phyloP scores from a whole-genome alignment of 30 jellyfish, hydroid and myxozoan genomes.

The Pseudorhiza aurosa region DNA sequence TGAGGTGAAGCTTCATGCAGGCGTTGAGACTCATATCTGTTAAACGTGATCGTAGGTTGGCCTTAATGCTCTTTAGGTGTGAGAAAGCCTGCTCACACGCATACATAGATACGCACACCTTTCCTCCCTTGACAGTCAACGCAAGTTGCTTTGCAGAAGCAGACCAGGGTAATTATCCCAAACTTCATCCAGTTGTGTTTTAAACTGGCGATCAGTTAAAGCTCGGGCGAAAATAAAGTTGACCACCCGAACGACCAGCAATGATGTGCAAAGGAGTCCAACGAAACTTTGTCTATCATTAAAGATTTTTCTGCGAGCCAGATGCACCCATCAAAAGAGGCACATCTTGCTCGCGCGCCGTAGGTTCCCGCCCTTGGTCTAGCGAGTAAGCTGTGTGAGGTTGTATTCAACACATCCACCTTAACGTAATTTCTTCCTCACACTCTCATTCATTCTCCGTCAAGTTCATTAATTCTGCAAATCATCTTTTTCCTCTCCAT shows the following conservation, averaged over 20 bases:
- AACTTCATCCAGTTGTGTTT: constrained; percentile 5
- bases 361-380: not conserved
- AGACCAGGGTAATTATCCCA: constrained; percentile 2
- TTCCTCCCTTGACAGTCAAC: constrained; percentile 27
- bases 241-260: not conserved
- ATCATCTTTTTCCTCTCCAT: too few relatives aligned
- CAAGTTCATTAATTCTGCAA: too few relatives aligned
- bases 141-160: constrained; percentile 14
- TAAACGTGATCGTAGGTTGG: not conserved
- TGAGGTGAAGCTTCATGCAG: not conserved
- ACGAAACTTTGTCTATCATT: too few relatives aligned
- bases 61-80: not conserved
- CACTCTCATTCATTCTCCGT: too few relatives aligned
- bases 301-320: too few relatives aligned
- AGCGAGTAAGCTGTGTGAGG: not conserved
- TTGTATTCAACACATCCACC: too few relatives aligned
- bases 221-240: not conserved
- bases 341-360: not conserved
- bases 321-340: too few relatives aligned
- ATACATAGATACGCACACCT: constrained; percentile 9
- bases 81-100: constrained; percentile 31
- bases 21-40: constrained; percentile 4
- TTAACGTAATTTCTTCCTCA: too few relatives aligned
- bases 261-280: too few relatives aligned
- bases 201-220: constrained; percentile 1